These are phyloP conservation scores for Tokudaia tokunoshimensis DNA, from an alignment of 2,797 vertebrate species.

Conservation along the genomic window DNA sequence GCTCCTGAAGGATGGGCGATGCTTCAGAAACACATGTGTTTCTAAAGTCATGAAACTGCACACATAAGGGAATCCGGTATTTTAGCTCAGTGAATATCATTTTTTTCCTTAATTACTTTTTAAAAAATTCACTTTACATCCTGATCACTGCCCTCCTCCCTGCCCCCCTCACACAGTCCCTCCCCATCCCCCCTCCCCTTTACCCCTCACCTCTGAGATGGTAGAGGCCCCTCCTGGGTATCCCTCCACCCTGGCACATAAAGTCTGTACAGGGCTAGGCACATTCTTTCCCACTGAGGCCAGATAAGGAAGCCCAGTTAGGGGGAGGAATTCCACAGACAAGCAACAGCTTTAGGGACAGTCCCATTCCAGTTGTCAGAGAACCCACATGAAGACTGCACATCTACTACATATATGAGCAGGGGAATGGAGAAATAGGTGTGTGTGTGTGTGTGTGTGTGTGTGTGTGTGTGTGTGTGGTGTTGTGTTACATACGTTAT, in stretches of 20 bases:
- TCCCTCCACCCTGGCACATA: background rate
- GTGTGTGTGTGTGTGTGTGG: background rate
- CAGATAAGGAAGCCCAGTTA: background rate
- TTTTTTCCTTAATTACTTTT: background rate
- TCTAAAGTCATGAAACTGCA: background rate
- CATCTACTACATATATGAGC: background rate
- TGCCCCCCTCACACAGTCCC: background rate
- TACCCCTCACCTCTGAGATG: background rate
- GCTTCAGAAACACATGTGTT: background rate
- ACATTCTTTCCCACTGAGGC: background rate
- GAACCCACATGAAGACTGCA: background rate
- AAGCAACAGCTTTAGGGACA: background rate
- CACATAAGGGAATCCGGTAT: background rate
- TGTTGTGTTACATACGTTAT: too few relatives aligned
- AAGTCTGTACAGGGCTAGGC: background rate
- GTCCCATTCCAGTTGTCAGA: background rate
- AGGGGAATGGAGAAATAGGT: background rate
- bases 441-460: background rate
- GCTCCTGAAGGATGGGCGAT: too few relatives aligned
- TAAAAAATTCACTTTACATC: background rate
- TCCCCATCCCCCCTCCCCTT: accelerated
- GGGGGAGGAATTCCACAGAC: background rate
- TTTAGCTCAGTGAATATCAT: background rate
- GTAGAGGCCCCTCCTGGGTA: background rate
- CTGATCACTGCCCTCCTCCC: background rate